Conservation (phyloP, 2,888 invertebrate species). For the Phengaris alcon region DNA sequence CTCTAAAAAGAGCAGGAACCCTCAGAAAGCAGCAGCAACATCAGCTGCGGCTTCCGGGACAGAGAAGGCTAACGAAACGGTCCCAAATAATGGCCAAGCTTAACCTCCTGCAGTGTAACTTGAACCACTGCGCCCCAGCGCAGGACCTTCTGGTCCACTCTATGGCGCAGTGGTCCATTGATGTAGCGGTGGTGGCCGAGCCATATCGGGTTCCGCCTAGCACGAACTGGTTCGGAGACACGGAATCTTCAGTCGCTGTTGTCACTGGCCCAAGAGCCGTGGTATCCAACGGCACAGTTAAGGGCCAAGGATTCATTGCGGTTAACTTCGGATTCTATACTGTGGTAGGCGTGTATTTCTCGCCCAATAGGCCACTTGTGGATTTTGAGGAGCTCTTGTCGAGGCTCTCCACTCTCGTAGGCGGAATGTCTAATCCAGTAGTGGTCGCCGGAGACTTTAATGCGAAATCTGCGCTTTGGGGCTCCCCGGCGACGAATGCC, state of each 20-base stretch:
- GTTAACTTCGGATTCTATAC: constrained; percentile 20
- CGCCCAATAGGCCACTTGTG: constrained; percentile 36
- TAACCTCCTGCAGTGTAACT: constrained; percentile 7
- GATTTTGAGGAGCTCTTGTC: not conserved
- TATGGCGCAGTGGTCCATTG: constrained; percentile 16
- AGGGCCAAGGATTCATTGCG: constrained; percentile 35
- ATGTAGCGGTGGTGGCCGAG: not conserved
- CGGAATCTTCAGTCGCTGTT: not conserved
- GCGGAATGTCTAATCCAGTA: not conserved
- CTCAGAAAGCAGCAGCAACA: not conserved
- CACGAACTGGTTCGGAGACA: not conserved
- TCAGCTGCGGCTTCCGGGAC: not conserved
- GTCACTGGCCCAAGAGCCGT: not conserved
- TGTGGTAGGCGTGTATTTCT: constrained; percentile 38
- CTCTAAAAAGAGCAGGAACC: not conserved
- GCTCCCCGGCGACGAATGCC: constrained; percentile 33
- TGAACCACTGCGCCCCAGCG: constrained; percentile 20
- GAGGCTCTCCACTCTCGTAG: not conserved
- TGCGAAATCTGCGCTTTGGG: constrained; percentile 38
- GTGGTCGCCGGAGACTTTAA: not conserved
- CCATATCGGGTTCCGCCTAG: not conserved
- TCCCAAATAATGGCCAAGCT: not conserved
- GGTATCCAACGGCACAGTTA: not conserved
- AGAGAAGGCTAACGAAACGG: not conserved
- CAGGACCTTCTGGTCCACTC: constrained; percentile 26